Evolutionary conservation across 2,888 invertebrate species (phyloP), one percentile per base, ranked within the genome.

Genomic region (Aporophyla lueneburgensis): DNA sequence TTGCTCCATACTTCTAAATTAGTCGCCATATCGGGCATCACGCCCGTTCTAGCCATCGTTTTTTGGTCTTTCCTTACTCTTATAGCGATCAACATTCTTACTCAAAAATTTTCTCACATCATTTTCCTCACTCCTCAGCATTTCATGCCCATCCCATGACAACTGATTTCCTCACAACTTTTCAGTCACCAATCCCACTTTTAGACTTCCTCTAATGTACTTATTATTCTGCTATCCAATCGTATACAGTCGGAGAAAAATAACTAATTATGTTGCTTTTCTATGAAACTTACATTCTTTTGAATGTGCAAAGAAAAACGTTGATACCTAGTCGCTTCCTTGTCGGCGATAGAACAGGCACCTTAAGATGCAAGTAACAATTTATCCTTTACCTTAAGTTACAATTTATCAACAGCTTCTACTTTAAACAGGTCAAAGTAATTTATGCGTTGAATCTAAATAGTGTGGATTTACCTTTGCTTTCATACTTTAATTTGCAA

Each of bases 361-460:
- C 27, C 14, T 27, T 27, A 43, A n/a, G 21, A 49, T 75, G 56
- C 49, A 40, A 80, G 71, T 69, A 80, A 69, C 67, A 61, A 71
- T 71, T n/a, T n/a, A n/a, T n/a, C n/a, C n/a, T n/a, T n/a, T n/a
- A n/a, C n/a, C n/a, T n/a, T n/a, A n/a, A n/a, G n/a, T n/a, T 80
- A 80, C 59, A 70, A 61, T 81, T 73, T 83, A 73, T 73, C 66
- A 78, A 51, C 61, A 33, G 40, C 51, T 83, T 82, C 43, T 82
- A 54, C 66, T 70, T 66, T 66, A 59, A 69, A 21, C 67, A 27
- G 54, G 56, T 81, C 5, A 66, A 59, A 56, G 76, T 61, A 69
- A 82, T 82, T 69, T 69, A 81, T 76, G 56, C 51, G 69, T 27
- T 12, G 53, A 56, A 49, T 67, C n/a, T 62, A 74, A 80, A 62